Conservation (phyloP, 2,113 vertebrate genomes). For the Planiliza haematocheilus region DNA sequence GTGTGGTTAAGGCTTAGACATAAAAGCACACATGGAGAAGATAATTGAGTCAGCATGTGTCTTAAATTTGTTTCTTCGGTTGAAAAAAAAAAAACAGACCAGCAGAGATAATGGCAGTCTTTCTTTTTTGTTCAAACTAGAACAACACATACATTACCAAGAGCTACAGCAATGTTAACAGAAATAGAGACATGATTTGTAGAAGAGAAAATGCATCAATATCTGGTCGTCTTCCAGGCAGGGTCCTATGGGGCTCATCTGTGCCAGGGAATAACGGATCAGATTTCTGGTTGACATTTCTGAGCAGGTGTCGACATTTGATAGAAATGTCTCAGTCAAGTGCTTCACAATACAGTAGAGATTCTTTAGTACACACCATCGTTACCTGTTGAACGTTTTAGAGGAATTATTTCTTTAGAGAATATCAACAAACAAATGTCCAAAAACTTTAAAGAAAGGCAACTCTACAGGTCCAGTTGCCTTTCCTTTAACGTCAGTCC, state of each 20-base stretch:
- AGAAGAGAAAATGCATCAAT: neutral
- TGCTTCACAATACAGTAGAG: too few species aligned
- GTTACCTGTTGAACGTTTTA: too few species aligned
- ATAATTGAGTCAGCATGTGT: slow-evolving; percentile 71
- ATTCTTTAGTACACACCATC: too few species aligned
- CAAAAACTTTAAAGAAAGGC: too few species aligned
- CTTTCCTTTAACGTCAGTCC: neutral
- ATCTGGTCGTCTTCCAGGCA: slow-evolving; percentile 56
- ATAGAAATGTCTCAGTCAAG: too few species aligned
- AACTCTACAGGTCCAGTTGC: neutral
- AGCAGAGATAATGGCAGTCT: slow-evolving; percentile 25
- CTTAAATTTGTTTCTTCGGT: slow-evolving; percentile 34
- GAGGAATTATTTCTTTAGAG: too few species aligned
- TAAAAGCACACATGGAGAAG: slow-evolving; percentile 45
- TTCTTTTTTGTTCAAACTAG: slow-evolving; percentile 12
- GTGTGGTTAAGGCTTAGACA: slow-evolving; percentile 41
- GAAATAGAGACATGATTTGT: neutral
- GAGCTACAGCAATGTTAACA: neutral
- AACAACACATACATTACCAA: neutral
- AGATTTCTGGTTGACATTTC: neutral
- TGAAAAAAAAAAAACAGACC: slow-evolving; percentile 11
- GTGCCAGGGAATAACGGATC: neutral
- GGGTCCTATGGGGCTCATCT: slow-evolving; percentile 79
- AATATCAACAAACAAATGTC: too few species aligned
- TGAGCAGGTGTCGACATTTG: too few species aligned